Evolutionary conservation across 2,113 vertebrate species (phyloP), one percentile per base, ranked within the genome.

Genomic region (Colaptes auratus): DNA sequence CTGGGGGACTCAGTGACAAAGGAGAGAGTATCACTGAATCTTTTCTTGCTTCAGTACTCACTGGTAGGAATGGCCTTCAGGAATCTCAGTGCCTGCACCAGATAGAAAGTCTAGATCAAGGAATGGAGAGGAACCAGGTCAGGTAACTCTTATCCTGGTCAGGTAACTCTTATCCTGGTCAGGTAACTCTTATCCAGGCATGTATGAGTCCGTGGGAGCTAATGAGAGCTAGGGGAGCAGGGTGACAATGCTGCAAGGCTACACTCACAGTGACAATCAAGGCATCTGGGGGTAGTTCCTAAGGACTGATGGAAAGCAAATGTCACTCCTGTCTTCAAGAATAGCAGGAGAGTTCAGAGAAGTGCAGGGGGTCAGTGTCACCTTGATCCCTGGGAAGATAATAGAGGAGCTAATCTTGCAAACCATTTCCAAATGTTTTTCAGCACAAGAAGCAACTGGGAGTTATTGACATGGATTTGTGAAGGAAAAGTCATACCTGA

Each of bases 211-310:
- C 28, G 30, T 16, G 48, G 16, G 5, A 55, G 15, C 30, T 44
- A 21, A 33, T 33, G 31, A 60, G 6, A 52, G 20, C 15, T 56
- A 30, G 69, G 23, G 42, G 18, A 87, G 4, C 8, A 44, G 13
- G 31, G 42, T 61, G 36, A 59, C 8, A 33, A 19, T 11, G 30
- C 36, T 4, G 3, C 7, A 7, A 76, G 9, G 31, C 6, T 63
- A 16, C 14, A 53, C 8, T 17, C 5, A 1, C 3, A 9, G 1
- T 1, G 3, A 17, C 17, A 79, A 23, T 33, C 31, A 7, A 3
- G 27, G 10, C 6, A 71, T 15, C 2, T 17, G 10, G 8, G 25
- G 7, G 6, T 69, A 44, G 2, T 60, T 84, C 33, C 33, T 56
- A 52, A 73, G 33, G 21, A 69, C 12, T n/a, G 24, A 7, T 18